phyloP scores from a whole-genome alignment of 2,888 invertebrate genomes.

The Erebia ligea region DNA sequence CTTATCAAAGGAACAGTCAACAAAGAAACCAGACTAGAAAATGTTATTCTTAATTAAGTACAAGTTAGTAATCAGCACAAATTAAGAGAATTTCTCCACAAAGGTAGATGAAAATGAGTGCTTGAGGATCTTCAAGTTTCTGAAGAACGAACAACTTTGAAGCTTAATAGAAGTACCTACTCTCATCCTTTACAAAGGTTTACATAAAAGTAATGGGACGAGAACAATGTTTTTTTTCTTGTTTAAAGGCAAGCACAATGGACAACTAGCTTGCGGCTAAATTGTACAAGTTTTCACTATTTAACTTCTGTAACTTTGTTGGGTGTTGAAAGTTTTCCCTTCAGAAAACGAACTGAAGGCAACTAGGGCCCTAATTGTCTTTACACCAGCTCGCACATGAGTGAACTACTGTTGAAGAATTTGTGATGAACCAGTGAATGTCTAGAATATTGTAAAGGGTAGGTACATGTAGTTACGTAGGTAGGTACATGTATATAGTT shows the following conservation, averaged over 20 bases:
- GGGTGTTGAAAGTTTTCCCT: conserved; percentile 44
- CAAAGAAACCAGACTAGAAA: conserved; percentile 13
- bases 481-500: too few relatives aligned
- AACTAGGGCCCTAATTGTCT: conserved; percentile 57
- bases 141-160: conserved; percentile 14
- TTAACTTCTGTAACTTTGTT: conserved; percentile 65
- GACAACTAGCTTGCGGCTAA: conserved; percentile 61
- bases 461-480: too few relatives aligned
- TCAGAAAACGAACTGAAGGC: conserved; percentile 55
- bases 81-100: conserved; percentile 27
- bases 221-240: conserved; percentile 34
- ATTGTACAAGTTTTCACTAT: conserved; percentile 70
- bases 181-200: conserved; percentile 35
- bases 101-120: conserved; percentile 16
- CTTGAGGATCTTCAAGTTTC: conserved; percentile 25
- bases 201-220: conserved; percentile 40
- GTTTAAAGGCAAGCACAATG: conserved; percentile 39
- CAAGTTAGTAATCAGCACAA: conserved; percentile 24
- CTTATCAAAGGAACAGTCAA: conserved; percentile 16
- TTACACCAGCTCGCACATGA: conserved; percentile 32
- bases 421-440: conserved; percentile 5
- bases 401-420: conserved; percentile 2
- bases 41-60: conserved; percentile 30
- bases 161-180: conserved; percentile 23
- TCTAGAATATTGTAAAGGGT: background rate